Base-by-base conservation (phyloP, 2,888 invertebrate genomes). In the Caenorhabditis sulstoni region DNA sequence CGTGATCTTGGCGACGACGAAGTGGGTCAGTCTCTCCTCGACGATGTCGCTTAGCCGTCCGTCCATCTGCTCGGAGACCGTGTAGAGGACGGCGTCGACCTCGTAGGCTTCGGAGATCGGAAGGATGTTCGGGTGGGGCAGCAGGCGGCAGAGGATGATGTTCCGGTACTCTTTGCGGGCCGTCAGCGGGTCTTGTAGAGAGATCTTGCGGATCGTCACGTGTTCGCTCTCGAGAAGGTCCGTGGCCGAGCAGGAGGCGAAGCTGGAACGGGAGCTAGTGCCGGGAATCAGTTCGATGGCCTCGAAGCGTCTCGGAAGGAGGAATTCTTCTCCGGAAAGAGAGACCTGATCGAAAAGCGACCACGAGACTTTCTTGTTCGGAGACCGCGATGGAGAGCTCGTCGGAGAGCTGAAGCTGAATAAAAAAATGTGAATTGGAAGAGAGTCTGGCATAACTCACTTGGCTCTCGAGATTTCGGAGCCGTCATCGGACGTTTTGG, bases 321-420 rank as follows among this genome's bases (percentile, higher is more conserved):
- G 57, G 37, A 79, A 79, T 29, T 75, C 70, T 20, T 79, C 75
- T 18, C 79, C 79, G 23, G 79, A 79, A 0, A 79, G 53, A 0
- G 75, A 75, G 7, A 79, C 79, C 18, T 75, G 70, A 29, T 79
- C 79, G 50, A 79, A 79, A 4, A 79, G 62, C 0, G 79, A 74
- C 79, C 79, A 79, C 1, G 79, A 79, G 7, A 79, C 79, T 20
- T 79, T 79, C 49, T 79, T 79, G 39, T 57, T 64, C 9, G 79
- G 78, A 12, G 78, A 79, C 0, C 73, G 49, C 3, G 66, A 61
- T 12, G 78, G 78, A 1, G 76, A 76, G 39, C 61, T 67, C 29
- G 29, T 29, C 8, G 75, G 75, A 0, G 76, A 76, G 52, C 68
- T 76, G 61, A 74, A 65, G 39, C 74, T 74, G 29, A 52, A 74